These are phyloP conservation scores for Labeo calbasu DNA, from an alignment of 2,797 vertebrate species.

Conservation along the genomic window DNA sequence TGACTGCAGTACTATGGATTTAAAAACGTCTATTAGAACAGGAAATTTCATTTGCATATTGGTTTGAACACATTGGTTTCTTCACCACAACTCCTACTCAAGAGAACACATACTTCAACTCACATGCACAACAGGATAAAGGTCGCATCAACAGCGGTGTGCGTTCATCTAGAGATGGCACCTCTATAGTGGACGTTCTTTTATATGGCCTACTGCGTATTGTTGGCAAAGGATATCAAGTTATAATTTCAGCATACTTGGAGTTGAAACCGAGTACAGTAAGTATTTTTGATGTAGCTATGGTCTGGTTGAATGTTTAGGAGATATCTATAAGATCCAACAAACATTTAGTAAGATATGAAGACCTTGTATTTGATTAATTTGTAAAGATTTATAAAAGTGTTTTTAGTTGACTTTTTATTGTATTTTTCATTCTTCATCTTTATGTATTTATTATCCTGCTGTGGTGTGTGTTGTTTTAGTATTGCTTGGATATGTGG, in stretches of 20 bases:
- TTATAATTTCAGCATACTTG: not conserved
- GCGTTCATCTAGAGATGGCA: not conserved
- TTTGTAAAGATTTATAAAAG: not conserved
- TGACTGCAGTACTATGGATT: not conserved
- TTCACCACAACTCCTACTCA: slow-evolving; percentile 24
- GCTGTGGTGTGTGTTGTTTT: not conserved
- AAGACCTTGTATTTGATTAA: not conserved
- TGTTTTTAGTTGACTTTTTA: not conserved
- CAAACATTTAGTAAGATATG: no score
- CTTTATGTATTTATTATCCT: not conserved
- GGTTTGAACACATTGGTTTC: not conserved
- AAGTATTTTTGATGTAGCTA: not conserved
- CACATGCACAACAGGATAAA: not conserved
- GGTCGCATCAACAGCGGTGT: not conserved
- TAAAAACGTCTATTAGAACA: slow-evolving; percentile 5
- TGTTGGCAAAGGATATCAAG: not conserved
- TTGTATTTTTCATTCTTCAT: not conserved
- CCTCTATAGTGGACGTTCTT: not conserved
- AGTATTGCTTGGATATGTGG: not conserved
- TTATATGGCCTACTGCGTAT: not conserved
- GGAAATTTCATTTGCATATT: slow-evolving; percentile 29
- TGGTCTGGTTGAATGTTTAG: not conserved
- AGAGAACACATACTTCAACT: not conserved
- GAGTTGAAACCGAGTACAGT: not conserved
- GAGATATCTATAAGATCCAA: not conserved